Evolutionary conservation across 2,113 vertebrate species (phyloP), one percentile per base, ranked within the genome.

Genomic region (Salvelinus fontinalis): DNA sequence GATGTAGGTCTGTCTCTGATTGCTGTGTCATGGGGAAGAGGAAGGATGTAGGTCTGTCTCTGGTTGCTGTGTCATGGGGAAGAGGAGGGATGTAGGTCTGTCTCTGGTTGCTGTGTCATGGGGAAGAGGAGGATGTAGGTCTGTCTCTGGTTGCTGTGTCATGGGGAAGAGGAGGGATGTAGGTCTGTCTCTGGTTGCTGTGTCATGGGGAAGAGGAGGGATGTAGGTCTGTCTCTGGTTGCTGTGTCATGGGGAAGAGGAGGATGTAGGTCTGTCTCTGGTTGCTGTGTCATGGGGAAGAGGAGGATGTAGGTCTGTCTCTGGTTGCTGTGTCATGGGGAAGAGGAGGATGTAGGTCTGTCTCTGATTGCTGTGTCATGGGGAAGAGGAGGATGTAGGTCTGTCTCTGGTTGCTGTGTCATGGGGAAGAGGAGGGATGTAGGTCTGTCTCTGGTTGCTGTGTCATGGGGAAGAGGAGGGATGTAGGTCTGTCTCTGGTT

Each of bases 81-180:
- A n/a, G n/a, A n/a, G n/a, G n/a, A n/a, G n/a, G n/a, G n/a, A n/a
- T n/a, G n/a, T n/a, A n/a, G n/a, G n/a, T 44, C 8, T 44, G 39
- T 27, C n/a, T 44, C 39, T 34, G 5, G 5, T 5, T 34, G 48
- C 2, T n/a, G 20, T 60, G 16, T 5, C 80, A 80, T 31, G 8
- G 87, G 67, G 76, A 84, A 89, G 34, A 90, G 73, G 76, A 88
- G 88, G 27, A 88, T 29, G 27, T 29, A 29, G 27, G 27, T 29
- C 27, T 29, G 27, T 29, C 27, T 29, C 2, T 29, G 27, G 27
- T 29, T 29, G 27, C 27, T 29, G 27, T 29, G 27, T 29, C 31
- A 34, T 34, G 31, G 31, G 31, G 31, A 34, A 34, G 31, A 34
- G 31, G 31, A 34, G 31, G 1, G n/a, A 6, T 34, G 5, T 34